Evolutionary conservation across 1,140 invertebrate species (phyloP).

Genomic region (Drosophila chauvacae): DNA sequence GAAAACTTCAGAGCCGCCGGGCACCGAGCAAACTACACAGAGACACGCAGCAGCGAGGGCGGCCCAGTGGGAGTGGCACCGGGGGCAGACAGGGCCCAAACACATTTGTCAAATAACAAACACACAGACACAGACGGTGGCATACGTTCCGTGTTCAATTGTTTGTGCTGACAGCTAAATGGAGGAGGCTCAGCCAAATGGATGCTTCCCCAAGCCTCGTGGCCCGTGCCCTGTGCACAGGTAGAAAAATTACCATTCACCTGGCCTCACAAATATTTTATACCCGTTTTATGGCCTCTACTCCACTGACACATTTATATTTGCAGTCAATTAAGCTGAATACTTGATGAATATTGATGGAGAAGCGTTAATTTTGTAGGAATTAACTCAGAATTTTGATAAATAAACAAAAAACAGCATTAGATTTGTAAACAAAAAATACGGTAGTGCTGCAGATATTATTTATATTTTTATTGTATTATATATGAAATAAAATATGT

Average conservation of each 20-base stretch:
- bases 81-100: slow-evolving; percentile 33
- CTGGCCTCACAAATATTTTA: slow-evolving; percentile 5
- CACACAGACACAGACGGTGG: slow-evolving; percentile 10
- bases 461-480: too few relatives aligned
- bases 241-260: slow-evolving; percentile 14
- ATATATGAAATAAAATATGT: too few relatives aligned
- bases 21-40: slow-evolving; percentile 46
- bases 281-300: neutral
- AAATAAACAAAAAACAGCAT: too few relatives aligned
- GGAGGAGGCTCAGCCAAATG: slow-evolving; percentile 55
- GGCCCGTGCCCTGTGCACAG: slow-evolving; percentile 5
- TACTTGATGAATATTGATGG: neutral
- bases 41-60: slow-evolving; percentile 37
- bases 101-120: slow-evolving; percentile 74
- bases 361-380: neutral
- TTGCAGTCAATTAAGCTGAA: neutral
- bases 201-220: slow-evolving; percentile 43
- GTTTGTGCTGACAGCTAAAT: slow-evolving; percentile 60
- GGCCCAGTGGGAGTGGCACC: slow-evolving; percentile 14
- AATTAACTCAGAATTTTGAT: neutral
- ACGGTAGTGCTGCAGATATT: neutral
- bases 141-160: slow-evolving; percentile 48
- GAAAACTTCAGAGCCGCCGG: slow-evolving; percentile 55
- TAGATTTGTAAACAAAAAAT: neutral
- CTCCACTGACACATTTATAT: slow-evolving; percentile 6